Evolutionary conservation across 2,888 invertebrate species (phyloP), one percentile per base, ranked within the genome.

Genomic region (Drepanosiphum platanoidis): DNA sequence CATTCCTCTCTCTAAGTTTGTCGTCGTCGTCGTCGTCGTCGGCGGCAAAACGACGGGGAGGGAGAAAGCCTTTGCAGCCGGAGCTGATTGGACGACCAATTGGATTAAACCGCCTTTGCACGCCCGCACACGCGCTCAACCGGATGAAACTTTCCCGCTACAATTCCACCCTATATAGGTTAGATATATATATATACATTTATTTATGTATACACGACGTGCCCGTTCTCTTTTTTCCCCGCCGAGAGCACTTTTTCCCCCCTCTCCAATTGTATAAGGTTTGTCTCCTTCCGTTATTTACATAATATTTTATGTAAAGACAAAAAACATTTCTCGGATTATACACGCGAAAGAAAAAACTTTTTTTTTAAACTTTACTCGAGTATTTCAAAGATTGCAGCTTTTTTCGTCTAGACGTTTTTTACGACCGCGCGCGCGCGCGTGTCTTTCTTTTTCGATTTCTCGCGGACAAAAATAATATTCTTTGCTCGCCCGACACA

Each of bases 41-140:
- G 64, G n/a, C 1, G 2, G 61, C 0, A 22, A 18, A 18, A 27
- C 3, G 9, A 9, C 58, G 7, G 13, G 66, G 8, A 34, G 30
- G 46, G 46, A 27, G 34, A 15, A 27, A 70, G 81, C 39, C 75
- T 84, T 84, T 68, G 84, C n/a, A n/a, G n/a, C 52, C 58, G 22
- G 42, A 77, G 84, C 84, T 84, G 84, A 84, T 84, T 84, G 84
- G 84, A 77, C 58, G 84, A 66, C 84, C 84, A 84, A 84, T 84
- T 84, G 84, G 75, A 84, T 84, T 84, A 84, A n/a, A 32, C 84
- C 68, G 75, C 75, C 75, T 84, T 84, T 77, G 84, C 84, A 84
- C 84, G 84, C 84, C 84, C 84, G 84, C 84, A 84, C 84, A 84
- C 68, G 84, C 75, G 75, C 84, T 75, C 84, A 68, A 84, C 84